phyloP scores from a whole-genome alignment of 1,140 invertebrate genomes.

The Andricus grossulariae region DNA sequence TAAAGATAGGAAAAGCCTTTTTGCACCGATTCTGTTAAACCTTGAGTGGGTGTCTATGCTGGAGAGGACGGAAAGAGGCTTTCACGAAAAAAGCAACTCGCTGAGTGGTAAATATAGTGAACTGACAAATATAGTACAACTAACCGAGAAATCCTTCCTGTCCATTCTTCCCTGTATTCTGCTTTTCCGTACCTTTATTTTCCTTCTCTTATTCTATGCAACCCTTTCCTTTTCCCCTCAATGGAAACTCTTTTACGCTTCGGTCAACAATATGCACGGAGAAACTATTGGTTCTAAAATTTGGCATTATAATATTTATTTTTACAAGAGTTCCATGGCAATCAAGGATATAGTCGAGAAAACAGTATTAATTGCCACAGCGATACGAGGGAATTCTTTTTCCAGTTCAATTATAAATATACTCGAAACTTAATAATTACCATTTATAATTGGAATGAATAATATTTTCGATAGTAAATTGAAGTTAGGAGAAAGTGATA shows the following conservation, averaged over 20 bases:
- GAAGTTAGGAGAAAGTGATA: too few species aligned
- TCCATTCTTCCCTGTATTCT: background rate
- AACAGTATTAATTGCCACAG: too few species aligned
- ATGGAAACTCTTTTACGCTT: background rate
- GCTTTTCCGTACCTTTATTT: background rate
- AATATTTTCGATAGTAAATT: too few species aligned
- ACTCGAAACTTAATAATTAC: too few species aligned
- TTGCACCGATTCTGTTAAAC: background rate
- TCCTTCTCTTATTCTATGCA: background rate
- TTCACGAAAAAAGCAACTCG: constrained; percentile 10
- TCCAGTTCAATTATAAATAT: background rate
- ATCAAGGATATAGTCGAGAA: too few species aligned
- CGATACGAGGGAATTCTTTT: background rate
- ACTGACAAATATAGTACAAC: constrained; percentile 9
- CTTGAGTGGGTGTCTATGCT: background rate
- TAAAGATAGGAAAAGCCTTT: constrained; percentile 6
- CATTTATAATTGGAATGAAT: too few species aligned
- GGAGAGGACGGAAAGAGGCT: background rate
- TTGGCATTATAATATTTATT: too few species aligned
- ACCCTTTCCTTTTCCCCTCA: background rate
- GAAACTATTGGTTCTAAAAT: too few species aligned
- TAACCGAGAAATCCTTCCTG: background rate
- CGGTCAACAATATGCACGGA: too few species aligned
- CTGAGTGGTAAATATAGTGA: constrained; percentile 1
- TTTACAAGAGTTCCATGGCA: too few species aligned